Base-by-base conservation (phyloP, 2,797 vertebrate genomes). In the Chrosomus eos region DNA sequence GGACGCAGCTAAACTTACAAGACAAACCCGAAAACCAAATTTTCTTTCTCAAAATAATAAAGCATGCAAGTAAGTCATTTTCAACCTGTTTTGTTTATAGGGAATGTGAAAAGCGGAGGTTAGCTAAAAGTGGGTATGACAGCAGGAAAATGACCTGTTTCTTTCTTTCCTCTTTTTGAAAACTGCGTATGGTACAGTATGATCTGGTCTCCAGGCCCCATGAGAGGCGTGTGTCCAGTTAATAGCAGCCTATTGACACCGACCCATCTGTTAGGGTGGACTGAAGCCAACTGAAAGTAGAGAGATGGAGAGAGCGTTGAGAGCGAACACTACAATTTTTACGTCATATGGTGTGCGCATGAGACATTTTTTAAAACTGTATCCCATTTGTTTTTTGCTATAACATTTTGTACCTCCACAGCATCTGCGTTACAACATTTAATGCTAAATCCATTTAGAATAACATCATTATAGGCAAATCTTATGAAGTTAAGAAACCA, bases 211-310 rank as follows among this genome's bases (percentile, higher is more conserved):
- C 92, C 91, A 90, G 94, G 95, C 94, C 96, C 95, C 18, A 92
- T 95, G 95, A 80, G 94, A 95, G 95, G 94, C 95, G 94, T 92
- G 93, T 91, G 88, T 94, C 95, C 95, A 96, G 97, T 97, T 97
- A 97, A 97, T 98, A 97, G 93, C 95, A 95, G 96, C 93, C 95
- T 96, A 96, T 96, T 97, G 97, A 97, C 94, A 95, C 95, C 86
- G 91, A 93, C 96, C 96, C 96, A 98, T 98, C 97, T 97, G 97
- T 95, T 96, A 94, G 90, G 92, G 94, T 96, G 96, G 95, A 97
- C 91, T 84, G 90, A 94, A 93, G 96, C 94, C 94, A 94, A 92
- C 85, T 83, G 80, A 87, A 89, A 53, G 58, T 86, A 88, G 86
- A 88, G 91, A 33, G 70, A 72, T 87, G 85, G 86, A 84, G 79